Evolutionary conservation across 2,113 vertebrate species (phyloP).

Genomic region (Phoxinus phoxinus): DNA sequence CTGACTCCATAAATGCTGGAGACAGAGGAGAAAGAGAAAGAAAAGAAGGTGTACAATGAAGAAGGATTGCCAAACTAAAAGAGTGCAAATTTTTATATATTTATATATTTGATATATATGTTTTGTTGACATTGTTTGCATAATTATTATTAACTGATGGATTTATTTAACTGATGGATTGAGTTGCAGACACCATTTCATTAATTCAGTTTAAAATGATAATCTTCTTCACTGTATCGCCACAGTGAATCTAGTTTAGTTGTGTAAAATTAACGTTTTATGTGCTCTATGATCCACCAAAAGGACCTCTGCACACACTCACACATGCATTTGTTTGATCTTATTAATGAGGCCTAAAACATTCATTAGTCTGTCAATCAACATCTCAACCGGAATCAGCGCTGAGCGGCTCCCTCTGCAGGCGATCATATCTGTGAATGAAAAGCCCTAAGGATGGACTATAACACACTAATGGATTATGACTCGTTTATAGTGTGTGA

Average conservation of each 20-base stretch:
- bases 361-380: conserved; percentile 2
- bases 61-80: background rate
- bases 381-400: background rate
- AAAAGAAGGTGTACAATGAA: background rate
- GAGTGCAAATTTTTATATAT: background rate
- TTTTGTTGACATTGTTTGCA: background rate
- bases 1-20: conserved; percentile 49
- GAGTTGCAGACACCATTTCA: no score
- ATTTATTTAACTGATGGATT: no score
- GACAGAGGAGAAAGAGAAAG: background rate
- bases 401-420: conserved; percentile 21
- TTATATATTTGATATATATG: background rate
- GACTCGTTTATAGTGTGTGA: conserved; percentile 44
- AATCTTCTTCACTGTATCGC: background rate
- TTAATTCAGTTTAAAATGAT: background rate
- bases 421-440: conserved; percentile 3
- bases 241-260: background rate
- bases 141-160: no score
- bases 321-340: background rate
- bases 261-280: background rate
- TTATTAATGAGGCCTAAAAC: background rate
- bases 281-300: background rate
- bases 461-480: conserved; percentile 38
- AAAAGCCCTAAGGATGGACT: background rate
- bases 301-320: background rate